Evolutionary conservation across 2,797 vertebrate genomes (phyloP).

Genomic region (Cyclopterus lumpus): DNA sequence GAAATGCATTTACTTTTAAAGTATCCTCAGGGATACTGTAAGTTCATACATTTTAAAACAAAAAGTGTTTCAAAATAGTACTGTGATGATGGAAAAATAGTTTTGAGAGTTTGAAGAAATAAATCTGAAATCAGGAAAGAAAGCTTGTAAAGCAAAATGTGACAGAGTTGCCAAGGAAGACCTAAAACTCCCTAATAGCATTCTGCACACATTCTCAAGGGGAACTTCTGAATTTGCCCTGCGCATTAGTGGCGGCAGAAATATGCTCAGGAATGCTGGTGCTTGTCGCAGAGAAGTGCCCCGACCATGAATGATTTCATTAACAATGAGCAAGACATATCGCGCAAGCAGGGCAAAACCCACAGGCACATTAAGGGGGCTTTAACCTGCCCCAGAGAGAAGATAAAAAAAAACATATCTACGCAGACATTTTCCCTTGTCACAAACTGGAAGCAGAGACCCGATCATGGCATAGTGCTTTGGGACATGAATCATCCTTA

Average conservation of each 20-base stretch:
- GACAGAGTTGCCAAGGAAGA: constrained; percentile 31
- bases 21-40: neutral
- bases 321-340: constrained; percentile 49
- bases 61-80: neutral
- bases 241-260: constrained; percentile 46
- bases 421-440: constrained; percentile 10
- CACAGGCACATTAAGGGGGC: constrained; percentile 29
- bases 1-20: neutral
- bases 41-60: neutral
- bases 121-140: neutral
- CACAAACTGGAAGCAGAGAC: constrained; percentile 16
- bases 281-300: constrained; percentile 51
- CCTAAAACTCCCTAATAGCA: constrained; percentile 37
- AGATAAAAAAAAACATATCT: constrained; percentile 28
- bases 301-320: constrained; percentile 59
- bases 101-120: neutral
- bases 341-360: constrained; percentile 41
- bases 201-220: constrained; percentile 54
- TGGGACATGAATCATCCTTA: constrained; percentile 7
- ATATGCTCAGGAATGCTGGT: constrained; percentile 34
- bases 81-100: neutral
- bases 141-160: constrained; percentile 27
- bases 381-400: constrained; percentile 42
- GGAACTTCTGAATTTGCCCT: constrained; percentile 43
- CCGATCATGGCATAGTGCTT: neutral